Evolutionary conservation across 2,888 invertebrate genomes (phyloP).

Genomic region (Tenthredo distinguenda): DNA sequence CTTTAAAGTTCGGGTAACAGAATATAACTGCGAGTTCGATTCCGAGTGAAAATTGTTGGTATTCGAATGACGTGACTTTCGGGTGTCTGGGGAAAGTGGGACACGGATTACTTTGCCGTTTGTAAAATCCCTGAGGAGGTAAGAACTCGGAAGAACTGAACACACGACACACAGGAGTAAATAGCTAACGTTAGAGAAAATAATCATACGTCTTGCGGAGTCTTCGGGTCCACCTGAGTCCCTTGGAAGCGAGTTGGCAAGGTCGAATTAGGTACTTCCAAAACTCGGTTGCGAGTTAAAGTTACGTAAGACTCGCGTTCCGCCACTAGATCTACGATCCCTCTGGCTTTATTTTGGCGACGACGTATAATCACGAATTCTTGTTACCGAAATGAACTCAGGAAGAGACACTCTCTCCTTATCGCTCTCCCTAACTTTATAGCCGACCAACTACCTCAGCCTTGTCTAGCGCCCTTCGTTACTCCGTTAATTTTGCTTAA

Average conservation of each 20-base stretch:
- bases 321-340: constrained; percentile 40
- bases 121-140: constrained; percentile 27
- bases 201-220: constrained; percentile 35
- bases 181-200: constrained; percentile 15
- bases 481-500: constrained; percentile 33
- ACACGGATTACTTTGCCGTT: constrained; percentile 12
- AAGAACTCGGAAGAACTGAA: not conserved
- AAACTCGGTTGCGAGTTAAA: constrained; percentile 18
- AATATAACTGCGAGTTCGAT: not conserved
- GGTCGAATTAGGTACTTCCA: constrained; percentile 45
- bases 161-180: not conserved
- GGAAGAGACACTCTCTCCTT: constrained; percentile 11
- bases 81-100: not conserved
- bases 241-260: not conserved
- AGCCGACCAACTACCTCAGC: not conserved
- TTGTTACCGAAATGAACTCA: constrained; percentile 49
- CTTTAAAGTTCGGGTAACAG: not conserved
- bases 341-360: constrained; percentile 43
- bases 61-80: constrained; percentile 2
- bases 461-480: not conserved
- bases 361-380: constrained; percentile 51
- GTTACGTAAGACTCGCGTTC: constrained; percentile 29
- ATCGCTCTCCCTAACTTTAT: not conserved
- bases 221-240: constrained; percentile 33
- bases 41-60: not conserved